Percentiles rank a stretch among this genome's conserved stretches.
These are phyloP conservation scores for Gymnarchus niloticus DNA, from an alignment of 2,113 vertebrate species.

Conservation along the genomic window DNA sequence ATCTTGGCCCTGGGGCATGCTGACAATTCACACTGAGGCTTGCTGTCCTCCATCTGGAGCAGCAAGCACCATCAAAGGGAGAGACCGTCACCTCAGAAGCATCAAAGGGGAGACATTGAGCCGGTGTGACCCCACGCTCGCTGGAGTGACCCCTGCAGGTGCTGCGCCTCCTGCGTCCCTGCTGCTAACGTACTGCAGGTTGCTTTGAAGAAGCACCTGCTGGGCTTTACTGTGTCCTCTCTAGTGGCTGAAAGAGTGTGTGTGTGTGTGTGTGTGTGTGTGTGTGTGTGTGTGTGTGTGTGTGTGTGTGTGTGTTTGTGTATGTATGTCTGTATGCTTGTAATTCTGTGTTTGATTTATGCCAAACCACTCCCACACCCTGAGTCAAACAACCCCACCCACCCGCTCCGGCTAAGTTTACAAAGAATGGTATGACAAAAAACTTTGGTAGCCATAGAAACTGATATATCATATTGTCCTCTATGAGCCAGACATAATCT, in stretches of 20 bases:
- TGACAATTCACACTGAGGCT: not conserved
- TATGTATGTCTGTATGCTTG: not conserved
- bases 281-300: not conserved
- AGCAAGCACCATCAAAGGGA: not conserved
- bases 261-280: not conserved
- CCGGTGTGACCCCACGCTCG: not conserved
- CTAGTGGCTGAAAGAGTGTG: not conserved
- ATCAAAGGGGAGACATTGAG: not conserved
- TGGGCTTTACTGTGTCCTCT: not conserved
- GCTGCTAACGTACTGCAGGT: not conserved
- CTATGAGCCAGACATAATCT: not conserved
- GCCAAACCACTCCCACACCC: not conserved
- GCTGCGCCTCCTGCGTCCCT: not conserved
- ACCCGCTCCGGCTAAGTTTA: not conserved
- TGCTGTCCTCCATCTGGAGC: not conserved
- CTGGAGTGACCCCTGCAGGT: too few relatives aligned
- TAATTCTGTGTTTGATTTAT: not conserved
- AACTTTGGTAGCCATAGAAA: slow-evolving; percentile 30
- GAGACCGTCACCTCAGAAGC: not conserved
- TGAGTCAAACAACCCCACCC: not conserved
- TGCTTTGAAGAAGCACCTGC: slow-evolving; percentile 5
- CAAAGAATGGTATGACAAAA: not conserved
- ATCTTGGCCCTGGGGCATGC: not conserved
- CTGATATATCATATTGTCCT: slow-evolving; percentile 13
- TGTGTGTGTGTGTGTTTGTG: not conserved